A percentile compares a stretch with the other conserved stretches of the same genome.
Evolutionary conservation across 1,140 invertebrate species (phyloP).

Genomic region (Heliconius hewitsoni): DNA sequence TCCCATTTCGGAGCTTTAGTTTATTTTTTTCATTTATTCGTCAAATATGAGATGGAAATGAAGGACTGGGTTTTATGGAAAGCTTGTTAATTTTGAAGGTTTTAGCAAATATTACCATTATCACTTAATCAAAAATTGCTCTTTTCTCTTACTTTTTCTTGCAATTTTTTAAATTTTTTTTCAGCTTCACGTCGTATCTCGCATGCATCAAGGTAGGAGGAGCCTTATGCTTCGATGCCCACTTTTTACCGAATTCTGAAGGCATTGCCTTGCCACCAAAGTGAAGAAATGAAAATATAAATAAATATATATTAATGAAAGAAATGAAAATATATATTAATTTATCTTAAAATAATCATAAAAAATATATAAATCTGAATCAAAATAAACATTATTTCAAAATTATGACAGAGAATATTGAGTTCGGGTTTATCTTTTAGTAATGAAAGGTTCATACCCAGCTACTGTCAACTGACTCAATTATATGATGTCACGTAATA

Average conservation of each 20-base stretch:
- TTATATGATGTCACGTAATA: constrained; percentile 9
- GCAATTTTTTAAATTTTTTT: too few species aligned
- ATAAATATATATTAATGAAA: too few species aligned
- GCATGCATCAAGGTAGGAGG: too few species aligned
- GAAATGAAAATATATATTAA: too few species aligned
- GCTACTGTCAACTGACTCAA: constrained; percentile 6
- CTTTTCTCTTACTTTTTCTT: background rate
- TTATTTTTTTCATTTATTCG: constrained; percentile 23
- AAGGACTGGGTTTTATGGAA: background rate
- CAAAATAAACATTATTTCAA: background rate
- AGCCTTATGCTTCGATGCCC: too few species aligned
- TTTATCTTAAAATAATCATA: too few species aligned
- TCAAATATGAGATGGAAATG: constrained; percentile 11
- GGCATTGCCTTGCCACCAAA: too few species aligned
- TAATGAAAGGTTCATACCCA: background rate
- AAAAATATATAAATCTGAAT: background rate
- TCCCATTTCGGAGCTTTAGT: constrained; percentile 40
- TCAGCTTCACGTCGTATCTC: too few species aligned
- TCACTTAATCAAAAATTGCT: background rate
- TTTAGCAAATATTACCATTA: constrained; percentile 3
- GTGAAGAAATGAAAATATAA: too few species aligned
- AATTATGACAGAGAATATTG: background rate
- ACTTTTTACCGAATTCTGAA: too few species aligned
- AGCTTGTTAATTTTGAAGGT: background rate
- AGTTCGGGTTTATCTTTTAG: background rate